Percentiles rank a stretch among this genome's conserved stretches.
These are phyloP conservation scores for Oligia latruncula DNA, from an alignment of 2,888 invertebrate genomes.

Conservation along the genomic window DNA sequence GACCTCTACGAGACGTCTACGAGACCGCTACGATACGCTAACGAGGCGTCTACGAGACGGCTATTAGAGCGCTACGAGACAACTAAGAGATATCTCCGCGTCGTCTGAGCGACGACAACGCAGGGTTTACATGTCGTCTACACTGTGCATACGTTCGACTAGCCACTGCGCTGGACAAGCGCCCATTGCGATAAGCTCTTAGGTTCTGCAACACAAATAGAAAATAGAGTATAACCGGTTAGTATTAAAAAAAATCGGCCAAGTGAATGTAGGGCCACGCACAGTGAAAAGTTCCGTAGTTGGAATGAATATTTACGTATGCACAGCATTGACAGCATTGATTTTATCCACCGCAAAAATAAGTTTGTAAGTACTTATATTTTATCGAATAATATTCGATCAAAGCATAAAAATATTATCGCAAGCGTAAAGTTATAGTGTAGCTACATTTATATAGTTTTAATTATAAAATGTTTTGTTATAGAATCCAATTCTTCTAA, in stretches of 20 bases:
- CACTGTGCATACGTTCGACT: not conserved
- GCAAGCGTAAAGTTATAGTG: not conserved
- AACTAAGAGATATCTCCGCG: not conserved
- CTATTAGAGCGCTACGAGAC: not conserved
- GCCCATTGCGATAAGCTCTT: not conserved
- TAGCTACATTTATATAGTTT: not conserved
- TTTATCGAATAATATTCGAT: not conserved
- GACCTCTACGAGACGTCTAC: not conserved
- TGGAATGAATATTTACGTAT: not conserved
- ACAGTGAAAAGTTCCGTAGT: not conserved
- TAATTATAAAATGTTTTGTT: not conserved
- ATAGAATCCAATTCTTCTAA: not conserved
- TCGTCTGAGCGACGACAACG: not conserved
- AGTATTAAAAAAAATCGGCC: not conserved
- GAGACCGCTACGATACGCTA: not conserved
- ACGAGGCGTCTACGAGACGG: not conserved
- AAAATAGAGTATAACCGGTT: not conserved
- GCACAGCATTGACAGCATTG: not conserved
- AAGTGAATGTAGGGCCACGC: not conserved
- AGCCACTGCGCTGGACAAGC: not conserved
- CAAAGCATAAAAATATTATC: not conserved
- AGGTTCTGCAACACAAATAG: not conserved
- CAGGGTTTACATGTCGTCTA: conserved; percentile 3
- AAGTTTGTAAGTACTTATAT: not conserved
- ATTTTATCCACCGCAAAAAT: not conserved